Evolutionary conservation across 2,888 invertebrate genomes (phyloP).

Genomic region (Neuroscelio doddi): DNA sequence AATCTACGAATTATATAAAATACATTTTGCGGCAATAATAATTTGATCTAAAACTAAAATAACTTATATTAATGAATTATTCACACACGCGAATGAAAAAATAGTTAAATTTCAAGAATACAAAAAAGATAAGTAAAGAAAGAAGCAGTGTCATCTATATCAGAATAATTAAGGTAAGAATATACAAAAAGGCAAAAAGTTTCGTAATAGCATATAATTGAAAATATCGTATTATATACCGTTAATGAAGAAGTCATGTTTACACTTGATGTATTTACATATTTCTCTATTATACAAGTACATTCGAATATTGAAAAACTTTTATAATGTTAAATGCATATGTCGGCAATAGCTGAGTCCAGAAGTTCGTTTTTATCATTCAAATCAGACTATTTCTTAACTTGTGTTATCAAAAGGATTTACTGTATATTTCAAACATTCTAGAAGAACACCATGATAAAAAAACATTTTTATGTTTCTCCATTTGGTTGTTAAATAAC

Average conservation of each 20-base stretch:
- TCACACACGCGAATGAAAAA: too few species aligned
- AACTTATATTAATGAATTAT: too few species aligned
- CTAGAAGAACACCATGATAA: constrained; percentile 38
- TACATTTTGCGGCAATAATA: too few species aligned
- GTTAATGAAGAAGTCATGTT: constrained; percentile 49
- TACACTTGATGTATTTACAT: constrained; percentile 57
- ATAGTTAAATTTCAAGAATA: not conserved
- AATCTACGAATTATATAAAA: too few species aligned
- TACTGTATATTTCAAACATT: constrained; percentile 22
- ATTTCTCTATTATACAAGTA: constrained; percentile 54
- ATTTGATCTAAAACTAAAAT: too few species aligned
- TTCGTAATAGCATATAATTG: constrained; percentile 48
- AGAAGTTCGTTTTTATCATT: constrained; percentile 46
- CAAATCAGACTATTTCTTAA: constrained; percentile 25
- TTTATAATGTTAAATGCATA: constrained; percentile 53
- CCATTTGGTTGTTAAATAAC: constrained; percentile 2
- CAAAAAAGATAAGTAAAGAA: too few species aligned
- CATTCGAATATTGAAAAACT: constrained; percentile 56
- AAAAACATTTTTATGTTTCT: constrained; percentile 14
- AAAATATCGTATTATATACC: constrained; percentile 52
- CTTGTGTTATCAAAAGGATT: constrained; percentile 43
- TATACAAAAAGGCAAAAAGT: constrained; percentile 39
- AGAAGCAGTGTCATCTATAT: too few species aligned
- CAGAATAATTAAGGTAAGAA: constrained; percentile 7
- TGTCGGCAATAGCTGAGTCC: constrained; percentile 56